These are phyloP conservation scores for Mactra quadrangularis DNA, from an alignment of 1,140 invertebrate genomes.

Conservation along the genomic window DNA sequence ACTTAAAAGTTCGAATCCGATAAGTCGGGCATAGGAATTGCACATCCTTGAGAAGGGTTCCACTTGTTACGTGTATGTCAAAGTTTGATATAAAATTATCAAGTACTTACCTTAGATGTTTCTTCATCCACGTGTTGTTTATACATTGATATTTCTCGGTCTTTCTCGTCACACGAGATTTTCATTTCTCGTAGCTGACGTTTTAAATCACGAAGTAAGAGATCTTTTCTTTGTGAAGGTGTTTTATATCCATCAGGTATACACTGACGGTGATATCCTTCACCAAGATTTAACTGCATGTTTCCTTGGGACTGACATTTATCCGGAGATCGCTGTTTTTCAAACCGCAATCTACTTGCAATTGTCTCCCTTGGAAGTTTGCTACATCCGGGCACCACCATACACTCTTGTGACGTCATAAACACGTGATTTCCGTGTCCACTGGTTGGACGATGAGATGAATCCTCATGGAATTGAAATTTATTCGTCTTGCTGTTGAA, in stretches of 20 bases:
- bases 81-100: too few relatives aligned
- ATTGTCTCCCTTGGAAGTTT: constrained; percentile 59
- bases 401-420: constrained; percentile 60
- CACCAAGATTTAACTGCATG: neutral
- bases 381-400: constrained; percentile 60
- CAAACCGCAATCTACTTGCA: constrained; percentile 56
- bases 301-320: neutral
- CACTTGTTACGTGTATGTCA: too few relatives aligned
- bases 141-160: constrained; percentile 54
- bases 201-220: constrained; percentile 50
- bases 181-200: constrained; percentile 48
- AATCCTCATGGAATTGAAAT: constrained; percentile 29
- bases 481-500: constrained; percentile 17
- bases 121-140: constrained; percentile 53
- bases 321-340: constrained; percentile 51
- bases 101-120: constrained; percentile 46
- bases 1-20: too few relatives aligned
- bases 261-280: constrained; percentile 34
- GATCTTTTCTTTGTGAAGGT: constrained; percentile 55
- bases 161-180: constrained; percentile 46
- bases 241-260: constrained; percentile 41
- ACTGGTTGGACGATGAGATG: neutral
- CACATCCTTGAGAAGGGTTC: too few relatives aligned
- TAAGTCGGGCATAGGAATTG: too few relatives aligned
- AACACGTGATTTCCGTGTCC: constrained; percentile 54